A percentile compares a stretch with the other conserved stretches of the same genome.
Evolutionary conservation across 2,888 invertebrate genomes (phyloP).

Genomic region (Eupithecia subumbrata): DNA sequence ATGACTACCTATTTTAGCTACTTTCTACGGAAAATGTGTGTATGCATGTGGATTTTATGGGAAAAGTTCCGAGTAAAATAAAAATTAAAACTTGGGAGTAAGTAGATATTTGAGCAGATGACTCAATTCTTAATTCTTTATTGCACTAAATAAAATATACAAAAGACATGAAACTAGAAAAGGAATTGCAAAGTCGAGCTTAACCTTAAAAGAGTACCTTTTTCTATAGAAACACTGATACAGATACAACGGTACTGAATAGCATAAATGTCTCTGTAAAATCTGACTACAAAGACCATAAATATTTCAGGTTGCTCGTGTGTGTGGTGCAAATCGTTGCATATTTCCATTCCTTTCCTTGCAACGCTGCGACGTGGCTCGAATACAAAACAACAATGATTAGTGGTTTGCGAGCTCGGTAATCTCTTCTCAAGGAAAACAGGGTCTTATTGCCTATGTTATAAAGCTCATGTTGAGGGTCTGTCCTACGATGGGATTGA

Average conservation of each 20-base stretch:
- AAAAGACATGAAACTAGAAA: too few relatives aligned
- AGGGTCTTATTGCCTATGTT: background rate
- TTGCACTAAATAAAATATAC: too few relatives aligned
- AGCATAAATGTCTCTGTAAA: constrained; percentile 24
- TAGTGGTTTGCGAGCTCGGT: constrained; percentile 22
- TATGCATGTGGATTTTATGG: too few relatives aligned
- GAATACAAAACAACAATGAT: constrained; percentile 36
- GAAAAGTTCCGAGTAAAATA: too few relatives aligned
- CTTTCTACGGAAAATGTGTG: too few relatives aligned
- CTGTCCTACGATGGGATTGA: background rate
- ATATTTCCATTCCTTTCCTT: constrained; percentile 37
- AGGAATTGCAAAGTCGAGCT: too few relatives aligned
- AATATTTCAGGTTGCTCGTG: constrained; percentile 32
- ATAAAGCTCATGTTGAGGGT: background rate
- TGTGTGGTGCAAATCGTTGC: constrained; percentile 38
- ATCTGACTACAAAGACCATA: constrained; percentile 23
- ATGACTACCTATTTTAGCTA: too few relatives aligned
- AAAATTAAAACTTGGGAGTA: too few relatives aligned
- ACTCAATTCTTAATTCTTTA: too few relatives aligned
- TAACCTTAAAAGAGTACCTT: too few relatives aligned
- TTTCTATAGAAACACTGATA: too few relatives aligned
- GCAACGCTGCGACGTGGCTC: constrained; percentile 27
- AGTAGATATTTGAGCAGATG: too few relatives aligned
- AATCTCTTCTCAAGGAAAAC: constrained; percentile 20
- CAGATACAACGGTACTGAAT: constrained; percentile 1